Evolutionary conservation across 1,140 invertebrate species (phyloP).

Genomic region (Agrypnia vestita): DNA sequence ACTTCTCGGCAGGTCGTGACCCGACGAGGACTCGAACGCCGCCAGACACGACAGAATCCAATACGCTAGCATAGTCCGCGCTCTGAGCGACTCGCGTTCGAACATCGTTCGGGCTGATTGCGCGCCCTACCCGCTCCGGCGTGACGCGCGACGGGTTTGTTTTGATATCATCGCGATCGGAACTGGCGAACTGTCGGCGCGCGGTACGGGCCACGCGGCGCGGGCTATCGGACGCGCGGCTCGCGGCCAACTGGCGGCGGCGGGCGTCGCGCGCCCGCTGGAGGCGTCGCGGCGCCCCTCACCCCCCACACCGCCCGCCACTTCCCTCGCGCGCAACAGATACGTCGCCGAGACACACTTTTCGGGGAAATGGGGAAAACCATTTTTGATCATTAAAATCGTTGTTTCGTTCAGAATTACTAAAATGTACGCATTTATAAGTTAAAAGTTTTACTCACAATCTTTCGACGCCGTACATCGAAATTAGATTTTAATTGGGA

Average conservation of each 20-base stretch:
- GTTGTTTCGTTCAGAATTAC: too few species aligned
- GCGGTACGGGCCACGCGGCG: neutral
- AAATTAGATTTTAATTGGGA: too few species aligned
- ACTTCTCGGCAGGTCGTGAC: slow-evolving; percentile 2
- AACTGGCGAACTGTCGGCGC: neutral
- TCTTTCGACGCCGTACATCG: too few species aligned
- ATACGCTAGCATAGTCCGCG: neutral
- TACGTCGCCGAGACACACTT: too few species aligned
- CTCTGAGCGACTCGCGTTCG: neutral
- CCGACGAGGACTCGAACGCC: neutral
- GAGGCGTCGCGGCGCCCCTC: slow-evolving; percentile 6
- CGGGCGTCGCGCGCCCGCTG: slow-evolving; percentile 21
- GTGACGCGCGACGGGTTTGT: slow-evolving; percentile 36
- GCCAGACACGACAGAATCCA: slow-evolving; percentile 26
- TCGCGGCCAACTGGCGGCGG: slow-evolving; percentile 51
- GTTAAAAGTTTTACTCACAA: too few species aligned
- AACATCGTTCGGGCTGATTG: neutral
- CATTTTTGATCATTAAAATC: too few species aligned
- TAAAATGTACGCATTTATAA: too few species aligned
- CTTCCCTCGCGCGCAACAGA: too few species aligned
- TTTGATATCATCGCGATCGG: slow-evolving; percentile 13
- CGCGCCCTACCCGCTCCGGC: neutral
- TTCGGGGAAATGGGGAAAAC: too few species aligned
- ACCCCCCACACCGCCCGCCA: neutral
- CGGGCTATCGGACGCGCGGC: slow-evolving; percentile 43